These are phyloP conservation scores for Promerops cafer DNA, from an alignment of 2,113 vertebrate species.

Conservation along the genomic window DNA sequence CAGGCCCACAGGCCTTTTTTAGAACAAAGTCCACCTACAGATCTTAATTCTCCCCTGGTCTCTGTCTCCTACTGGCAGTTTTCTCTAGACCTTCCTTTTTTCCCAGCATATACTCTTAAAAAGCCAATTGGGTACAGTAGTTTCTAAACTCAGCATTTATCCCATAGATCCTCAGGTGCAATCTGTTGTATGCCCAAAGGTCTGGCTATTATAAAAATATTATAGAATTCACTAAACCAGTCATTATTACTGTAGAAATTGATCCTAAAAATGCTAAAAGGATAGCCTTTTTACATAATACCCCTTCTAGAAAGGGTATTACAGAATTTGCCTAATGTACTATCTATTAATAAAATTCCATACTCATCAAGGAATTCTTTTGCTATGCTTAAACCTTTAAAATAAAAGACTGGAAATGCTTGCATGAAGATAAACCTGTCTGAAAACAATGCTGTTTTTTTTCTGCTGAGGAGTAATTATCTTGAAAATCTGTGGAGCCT, in stretches of 20 bases:
- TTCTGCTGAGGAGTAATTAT: conserved; percentile 41
- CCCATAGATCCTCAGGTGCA: background rate
- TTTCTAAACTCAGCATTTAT: background rate
- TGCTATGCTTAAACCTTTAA: conserved; percentile 1
- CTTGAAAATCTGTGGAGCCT: conserved; percentile 31
- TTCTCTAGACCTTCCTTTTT: background rate
- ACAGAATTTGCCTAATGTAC: background rate
- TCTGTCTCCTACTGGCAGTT: background rate
- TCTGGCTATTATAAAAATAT: background rate
- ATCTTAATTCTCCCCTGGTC: background rate
- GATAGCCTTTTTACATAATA: background rate
- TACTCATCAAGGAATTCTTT: background rate
- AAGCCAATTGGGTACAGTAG: background rate
- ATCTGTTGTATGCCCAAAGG: background rate
- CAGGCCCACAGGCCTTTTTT: background rate
- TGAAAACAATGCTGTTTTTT: background rate
- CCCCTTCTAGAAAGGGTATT: background rate
- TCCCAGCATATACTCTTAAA: background rate
- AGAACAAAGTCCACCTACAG: background rate
- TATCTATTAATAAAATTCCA: background rate
- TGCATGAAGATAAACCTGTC: background rate
- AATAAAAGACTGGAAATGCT: background rate
- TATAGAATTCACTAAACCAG: background rate
- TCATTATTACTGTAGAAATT: background rate
- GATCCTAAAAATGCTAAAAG: background rate